Percentiles rank a stretch among this genome's conserved stretches.
phyloP scores from a whole-genome alignment of 2,888 invertebrate species.

The Candidula unifasciata region DNA sequence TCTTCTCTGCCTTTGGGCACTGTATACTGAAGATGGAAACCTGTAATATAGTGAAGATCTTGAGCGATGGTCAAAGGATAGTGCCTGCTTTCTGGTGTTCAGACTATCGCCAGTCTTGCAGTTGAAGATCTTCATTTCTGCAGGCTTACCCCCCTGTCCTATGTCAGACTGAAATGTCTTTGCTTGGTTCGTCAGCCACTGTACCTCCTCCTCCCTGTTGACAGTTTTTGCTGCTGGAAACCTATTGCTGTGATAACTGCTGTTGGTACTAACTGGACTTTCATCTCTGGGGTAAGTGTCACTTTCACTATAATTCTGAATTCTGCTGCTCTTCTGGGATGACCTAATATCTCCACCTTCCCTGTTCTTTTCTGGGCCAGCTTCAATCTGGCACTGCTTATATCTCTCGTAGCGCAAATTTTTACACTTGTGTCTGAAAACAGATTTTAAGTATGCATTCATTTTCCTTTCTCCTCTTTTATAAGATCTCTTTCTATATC shows the following conservation, averaged over 20 bases:
- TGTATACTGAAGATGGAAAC: not conserved
- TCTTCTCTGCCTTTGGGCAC: not conserved
- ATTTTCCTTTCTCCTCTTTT: not conserved
- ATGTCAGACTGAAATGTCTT: too few relatives aligned
- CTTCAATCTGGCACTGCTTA: not conserved
- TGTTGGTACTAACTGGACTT: not conserved
- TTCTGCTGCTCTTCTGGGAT: not conserved
- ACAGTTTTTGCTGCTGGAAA: not conserved
- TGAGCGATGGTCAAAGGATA: not conserved
- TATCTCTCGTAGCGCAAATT: not conserved
- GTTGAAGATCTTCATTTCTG: not conserved
- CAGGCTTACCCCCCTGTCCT: not conserved
- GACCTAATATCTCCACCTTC: not conserved
- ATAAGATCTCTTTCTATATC: not conserved
- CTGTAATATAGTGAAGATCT: not conserved
- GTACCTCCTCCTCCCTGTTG: too few relatives aligned
- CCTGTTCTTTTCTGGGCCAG: not conserved
- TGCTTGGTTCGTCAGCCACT: too few relatives aligned
- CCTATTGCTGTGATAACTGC: not conserved
- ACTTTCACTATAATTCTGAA: not conserved
- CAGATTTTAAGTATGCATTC: not conserved
- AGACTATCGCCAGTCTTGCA: not conserved
- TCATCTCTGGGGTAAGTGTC: constrained; percentile 14
- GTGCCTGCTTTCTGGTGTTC: not conserved
- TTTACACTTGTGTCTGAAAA: not conserved